Evolutionary conservation across 1,140 invertebrate species (phyloP).

Genomic region (Scaptodrosophila lebanonensis): DNA sequence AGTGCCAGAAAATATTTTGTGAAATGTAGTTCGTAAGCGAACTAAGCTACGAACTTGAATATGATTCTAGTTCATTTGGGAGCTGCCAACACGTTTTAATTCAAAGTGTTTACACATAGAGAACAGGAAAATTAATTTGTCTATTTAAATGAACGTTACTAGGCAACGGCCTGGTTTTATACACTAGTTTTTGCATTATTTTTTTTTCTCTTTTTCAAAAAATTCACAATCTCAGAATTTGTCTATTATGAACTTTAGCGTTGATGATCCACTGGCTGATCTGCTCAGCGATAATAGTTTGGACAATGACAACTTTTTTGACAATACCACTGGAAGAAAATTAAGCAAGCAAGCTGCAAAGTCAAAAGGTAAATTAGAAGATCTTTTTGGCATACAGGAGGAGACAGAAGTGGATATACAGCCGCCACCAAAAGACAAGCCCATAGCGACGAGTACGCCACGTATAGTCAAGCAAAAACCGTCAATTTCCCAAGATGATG

Average conservation of each 20-base stretch:
- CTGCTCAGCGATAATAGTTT: constrained; percentile 78
- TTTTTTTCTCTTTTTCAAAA: not conserved
- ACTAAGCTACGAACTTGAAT: too few relatives aligned
- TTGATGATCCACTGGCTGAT: constrained; percentile 76
- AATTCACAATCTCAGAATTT: not conserved
- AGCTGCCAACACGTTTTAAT: not conserved
- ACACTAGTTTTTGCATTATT: not conserved
- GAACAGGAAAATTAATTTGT: not conserved
- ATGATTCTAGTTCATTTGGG: too few relatives aligned
- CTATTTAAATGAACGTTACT: constrained; percentile 36
- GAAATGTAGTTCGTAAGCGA: too few relatives aligned
- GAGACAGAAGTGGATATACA: constrained; percentile 52
- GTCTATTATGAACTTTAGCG: constrained; percentile 65
- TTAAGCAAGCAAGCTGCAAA: constrained; percentile 37
- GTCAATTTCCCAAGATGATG: constrained; percentile 55
- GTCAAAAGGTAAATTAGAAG: constrained; percentile 56
- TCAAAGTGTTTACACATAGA: constrained; percentile 5
- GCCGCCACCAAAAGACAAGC: constrained; percentile 17
- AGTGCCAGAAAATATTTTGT: too few relatives aligned
- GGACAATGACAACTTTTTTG: constrained; percentile 79
- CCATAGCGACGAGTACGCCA: constrained; percentile 44
- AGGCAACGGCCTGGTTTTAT: constrained; percentile 40
- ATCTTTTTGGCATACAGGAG: constrained; percentile 74
- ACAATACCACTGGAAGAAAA: constrained; percentile 50
- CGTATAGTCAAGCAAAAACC: constrained; percentile 65